phyloP scores from a whole-genome alignment of 2,113 vertebrate species.

The Ptilorrhoa leucosticta region DNA sequence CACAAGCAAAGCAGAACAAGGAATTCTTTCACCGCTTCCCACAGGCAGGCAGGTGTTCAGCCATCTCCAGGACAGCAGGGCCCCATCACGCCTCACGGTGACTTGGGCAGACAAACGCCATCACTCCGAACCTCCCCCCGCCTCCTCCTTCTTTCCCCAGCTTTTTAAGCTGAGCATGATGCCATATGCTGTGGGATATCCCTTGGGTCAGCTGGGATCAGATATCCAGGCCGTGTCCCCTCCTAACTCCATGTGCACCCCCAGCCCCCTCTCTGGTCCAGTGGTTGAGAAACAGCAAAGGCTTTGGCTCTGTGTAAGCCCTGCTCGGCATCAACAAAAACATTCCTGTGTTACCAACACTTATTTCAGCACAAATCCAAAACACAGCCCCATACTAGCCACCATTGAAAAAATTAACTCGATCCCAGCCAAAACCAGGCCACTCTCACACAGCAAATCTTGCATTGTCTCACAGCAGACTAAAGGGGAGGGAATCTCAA shows the following conservation, averaged over 20 bases:
- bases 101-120: background rate
- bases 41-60: background rate
- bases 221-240: background rate
- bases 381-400: background rate
- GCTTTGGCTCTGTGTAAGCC: background rate
- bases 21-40: background rate
- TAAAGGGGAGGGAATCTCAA: background rate
- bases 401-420: background rate
- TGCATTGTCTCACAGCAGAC: background rate
- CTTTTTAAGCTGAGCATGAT: background rate
- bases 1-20: background rate
- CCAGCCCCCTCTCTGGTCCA: background rate
- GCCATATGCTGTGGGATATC: background rate
- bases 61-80: background rate
- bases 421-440: background rate
- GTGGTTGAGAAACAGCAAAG: background rate
- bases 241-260: background rate
- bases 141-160: background rate
- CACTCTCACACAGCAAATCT: background rate
- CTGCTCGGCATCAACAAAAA: background rate
- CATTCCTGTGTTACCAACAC: background rate
- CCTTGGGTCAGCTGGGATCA: background rate
- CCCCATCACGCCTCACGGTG: background rate
- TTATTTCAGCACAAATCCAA: background rate
- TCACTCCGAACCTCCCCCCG: rapidly evolving